A percentile compares a stretch with the other conserved stretches of the same genome.
These are phyloP conservation scores for Pseudopipra pipra DNA, from an alignment of 2,113 vertebrate species.

Conservation along the genomic window DNA sequence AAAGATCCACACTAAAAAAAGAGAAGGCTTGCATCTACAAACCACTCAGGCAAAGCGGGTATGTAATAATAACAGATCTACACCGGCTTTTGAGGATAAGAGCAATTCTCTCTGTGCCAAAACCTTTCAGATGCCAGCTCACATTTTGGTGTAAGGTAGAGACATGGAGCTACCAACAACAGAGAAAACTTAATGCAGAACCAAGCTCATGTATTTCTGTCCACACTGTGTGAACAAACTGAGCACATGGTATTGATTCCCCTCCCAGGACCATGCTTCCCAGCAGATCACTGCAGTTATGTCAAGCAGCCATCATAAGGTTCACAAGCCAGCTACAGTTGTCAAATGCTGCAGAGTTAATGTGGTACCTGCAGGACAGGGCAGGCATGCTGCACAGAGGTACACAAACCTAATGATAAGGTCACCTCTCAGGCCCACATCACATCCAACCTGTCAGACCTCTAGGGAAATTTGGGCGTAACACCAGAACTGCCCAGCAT, in stretches of 20 bases:
- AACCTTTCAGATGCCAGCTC: background rate
- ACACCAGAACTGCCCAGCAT: background rate
- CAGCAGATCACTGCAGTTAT: background rate
- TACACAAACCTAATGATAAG: background rate
- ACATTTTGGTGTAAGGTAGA: background rate
- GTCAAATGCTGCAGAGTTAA: background rate
- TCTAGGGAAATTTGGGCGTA: background rate
- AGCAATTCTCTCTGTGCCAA: background rate
- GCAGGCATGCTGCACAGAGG: background rate
- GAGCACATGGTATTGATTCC: background rate
- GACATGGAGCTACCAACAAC: fast-evolving
- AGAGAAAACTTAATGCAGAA: background rate
- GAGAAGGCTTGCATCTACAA: background rate
- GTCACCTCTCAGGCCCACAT: background rate
- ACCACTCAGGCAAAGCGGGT: fast-evolving
- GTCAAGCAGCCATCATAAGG: background rate
- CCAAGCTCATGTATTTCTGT: background rate
- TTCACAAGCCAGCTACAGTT: background rate
- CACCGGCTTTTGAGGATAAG: background rate
- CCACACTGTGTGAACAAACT: background rate
- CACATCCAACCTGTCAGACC: background rate
- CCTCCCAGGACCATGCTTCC: background rate
- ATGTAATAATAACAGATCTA: background rate
- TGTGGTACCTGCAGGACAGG: background rate
- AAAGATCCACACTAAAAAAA: background rate